Evolutionary conservation across 2,888 invertebrate genomes (phyloP).

Genomic region (Oscheius myriophilus): DNA sequence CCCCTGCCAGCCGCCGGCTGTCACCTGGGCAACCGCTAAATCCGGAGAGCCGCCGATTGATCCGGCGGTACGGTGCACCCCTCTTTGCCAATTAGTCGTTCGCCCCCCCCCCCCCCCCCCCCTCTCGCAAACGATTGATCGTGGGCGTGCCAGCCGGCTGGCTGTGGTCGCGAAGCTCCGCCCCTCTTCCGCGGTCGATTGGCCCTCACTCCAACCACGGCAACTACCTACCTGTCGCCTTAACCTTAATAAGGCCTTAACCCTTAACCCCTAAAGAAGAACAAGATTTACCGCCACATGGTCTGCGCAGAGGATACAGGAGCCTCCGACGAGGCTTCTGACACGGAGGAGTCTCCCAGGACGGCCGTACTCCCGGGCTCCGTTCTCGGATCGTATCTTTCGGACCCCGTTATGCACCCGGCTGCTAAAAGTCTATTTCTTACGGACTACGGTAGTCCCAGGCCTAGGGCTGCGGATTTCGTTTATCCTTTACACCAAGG

Average conservation of each 20-base stretch:
- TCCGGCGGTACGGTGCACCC: too few species aligned
- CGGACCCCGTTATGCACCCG: conserved; percentile 52
- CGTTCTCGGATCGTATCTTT: conserved; percentile 43
- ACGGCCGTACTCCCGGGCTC: conserved; percentile 42
- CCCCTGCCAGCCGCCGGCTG: too few species aligned
- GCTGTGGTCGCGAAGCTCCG: not conserved
- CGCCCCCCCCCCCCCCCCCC: not conserved
- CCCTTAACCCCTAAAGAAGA: too few species aligned
- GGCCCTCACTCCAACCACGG: conserved; percentile 17
- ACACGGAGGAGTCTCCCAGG: conserved; percentile 6
- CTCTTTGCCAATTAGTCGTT: conserved; percentile 14
- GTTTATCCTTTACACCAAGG: conserved; percentile 28
- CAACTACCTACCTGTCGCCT: not conserved
- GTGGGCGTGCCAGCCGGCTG: conserved; percentile 17
- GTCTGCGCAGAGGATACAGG: conserved; percentile 28
- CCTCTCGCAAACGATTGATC: conserved; percentile 18
- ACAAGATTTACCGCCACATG: conserved; percentile 49
- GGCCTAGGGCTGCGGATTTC: conserved; percentile 49
- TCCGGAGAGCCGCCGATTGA: too few species aligned
- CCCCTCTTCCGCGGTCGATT: conserved; percentile 15
- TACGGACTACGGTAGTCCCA: conserved; percentile 36
- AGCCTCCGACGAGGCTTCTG: conserved; percentile 2
- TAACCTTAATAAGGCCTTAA: conserved; percentile 8
- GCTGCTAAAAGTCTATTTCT: conserved; percentile 37
- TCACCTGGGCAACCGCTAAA: too few species aligned